These are phyloP conservation scores for Masnerella sp. DNA, from an alignment of 2,888 invertebrate species.

Conservation along the genomic window DNA sequence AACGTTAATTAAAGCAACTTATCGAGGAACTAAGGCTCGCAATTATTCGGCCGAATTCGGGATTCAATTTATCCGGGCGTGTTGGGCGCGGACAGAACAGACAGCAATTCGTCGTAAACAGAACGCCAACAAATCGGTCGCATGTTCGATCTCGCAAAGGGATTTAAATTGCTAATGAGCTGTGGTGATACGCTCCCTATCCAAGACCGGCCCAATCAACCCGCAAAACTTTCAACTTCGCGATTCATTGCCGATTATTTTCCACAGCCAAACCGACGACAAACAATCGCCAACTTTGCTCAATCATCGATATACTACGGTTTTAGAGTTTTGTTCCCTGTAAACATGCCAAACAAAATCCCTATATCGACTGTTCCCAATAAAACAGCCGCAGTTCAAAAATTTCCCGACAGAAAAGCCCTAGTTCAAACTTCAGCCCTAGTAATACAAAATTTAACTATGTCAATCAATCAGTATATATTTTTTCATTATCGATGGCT, in stretches of 20 bases:
- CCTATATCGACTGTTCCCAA: no score
- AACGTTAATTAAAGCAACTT: constrained; percentile 43
- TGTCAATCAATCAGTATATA: no score
- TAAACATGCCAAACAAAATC: no score
- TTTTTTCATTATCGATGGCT: no score
- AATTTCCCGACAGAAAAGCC: no score
- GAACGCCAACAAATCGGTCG: constrained; percentile 56
- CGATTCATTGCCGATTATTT: constrained; percentile 34
- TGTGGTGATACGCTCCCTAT: constrained; percentile 38
- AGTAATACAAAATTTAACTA: no score
- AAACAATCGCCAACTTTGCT: neutral
- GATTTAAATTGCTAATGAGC: constrained; percentile 63
- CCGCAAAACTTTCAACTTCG: no score
- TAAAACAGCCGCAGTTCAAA: no score
- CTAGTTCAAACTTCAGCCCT: no score
- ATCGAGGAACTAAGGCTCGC: constrained; percentile 35
- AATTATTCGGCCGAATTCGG: constrained; percentile 42
- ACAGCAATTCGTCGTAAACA: constrained; percentile 51
- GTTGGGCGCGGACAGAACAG: constrained; percentile 18
- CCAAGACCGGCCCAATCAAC: constrained; percentile 27
- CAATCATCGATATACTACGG: no score
- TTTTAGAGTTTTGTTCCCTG: no score
- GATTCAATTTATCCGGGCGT: constrained; percentile 52
- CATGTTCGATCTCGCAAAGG: constrained; percentile 58
- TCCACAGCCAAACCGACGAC: constrained; percentile 1